Percentiles rank a stretch among this genome's conserved stretches.
Conservation (phyloP, 1,140 invertebrate species). For the Aphaenogaster floridana region DNA sequence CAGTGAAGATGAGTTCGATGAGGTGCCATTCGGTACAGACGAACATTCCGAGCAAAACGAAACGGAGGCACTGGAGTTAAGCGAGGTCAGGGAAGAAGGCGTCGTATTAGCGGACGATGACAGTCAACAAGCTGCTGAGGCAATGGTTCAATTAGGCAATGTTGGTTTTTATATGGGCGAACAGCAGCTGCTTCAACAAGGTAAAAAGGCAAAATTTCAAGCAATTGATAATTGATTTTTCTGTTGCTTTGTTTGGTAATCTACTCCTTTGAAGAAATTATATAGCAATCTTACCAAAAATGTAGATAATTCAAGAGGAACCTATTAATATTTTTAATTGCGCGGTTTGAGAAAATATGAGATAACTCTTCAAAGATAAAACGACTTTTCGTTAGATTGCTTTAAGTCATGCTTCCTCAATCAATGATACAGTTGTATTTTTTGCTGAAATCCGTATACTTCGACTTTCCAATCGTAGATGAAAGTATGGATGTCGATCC, state of each 20-base stretch:
- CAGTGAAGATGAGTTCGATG: constrained; percentile 91
- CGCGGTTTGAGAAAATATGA: not conserved
- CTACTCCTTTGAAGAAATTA: not conserved
- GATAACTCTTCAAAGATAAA: not conserved
- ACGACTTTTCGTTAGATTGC: not conserved
- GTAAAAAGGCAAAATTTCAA: constrained; percentile 68
- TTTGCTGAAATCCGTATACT: not conserved
- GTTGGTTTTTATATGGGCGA: constrained; percentile 90
- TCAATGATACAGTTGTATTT: not conserved
- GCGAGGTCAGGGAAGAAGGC: constrained; percentile 78
- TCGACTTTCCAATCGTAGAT: constrained; percentile 85
- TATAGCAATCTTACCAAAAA: not conserved
- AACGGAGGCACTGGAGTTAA: constrained; percentile 82
- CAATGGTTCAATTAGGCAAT: constrained; percentile 94
- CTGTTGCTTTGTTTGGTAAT: not conserved
- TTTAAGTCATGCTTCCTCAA: not conserved
- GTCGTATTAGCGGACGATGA: constrained; percentile 89
- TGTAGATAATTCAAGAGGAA: constrained; percentile 1
- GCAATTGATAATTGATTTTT: not conserved
- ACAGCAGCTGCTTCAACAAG: constrained; percentile 86
- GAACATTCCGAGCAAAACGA: constrained; percentile 87
- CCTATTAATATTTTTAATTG: constrained; percentile 8
- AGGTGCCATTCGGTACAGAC: constrained; percentile 88
- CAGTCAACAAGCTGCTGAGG: constrained; percentile 93
- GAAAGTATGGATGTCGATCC: constrained; percentile 94